These are phyloP conservation scores for Bovichtus variegatus DNA, from an alignment of 2,797 vertebrate species.

Conservation along the genomic window DNA sequence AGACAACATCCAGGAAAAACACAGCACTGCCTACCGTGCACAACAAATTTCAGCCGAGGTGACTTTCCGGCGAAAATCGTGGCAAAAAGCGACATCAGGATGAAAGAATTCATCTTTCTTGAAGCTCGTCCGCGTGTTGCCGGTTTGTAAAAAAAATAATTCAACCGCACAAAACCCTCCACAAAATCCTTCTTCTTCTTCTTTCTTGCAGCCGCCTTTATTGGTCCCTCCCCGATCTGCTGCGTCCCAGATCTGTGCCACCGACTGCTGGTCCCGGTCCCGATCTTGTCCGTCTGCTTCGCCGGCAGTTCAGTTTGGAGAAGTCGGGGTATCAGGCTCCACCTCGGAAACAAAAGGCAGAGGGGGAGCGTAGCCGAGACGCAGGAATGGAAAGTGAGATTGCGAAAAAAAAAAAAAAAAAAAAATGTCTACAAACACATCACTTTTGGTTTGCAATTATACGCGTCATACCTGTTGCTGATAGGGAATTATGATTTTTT, in stretches of 20 bases:
- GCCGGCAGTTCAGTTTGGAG: constrained; percentile 61
- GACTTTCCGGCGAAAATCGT: constrained; percentile 77
- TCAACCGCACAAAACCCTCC: constrained; percentile 23
- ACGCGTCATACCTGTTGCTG: constrained; percentile 73
- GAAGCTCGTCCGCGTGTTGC: not conserved
- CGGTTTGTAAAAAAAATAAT: not conserved
- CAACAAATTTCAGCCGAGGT: constrained; percentile 86
- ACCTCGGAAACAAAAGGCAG: constrained; percentile 78
- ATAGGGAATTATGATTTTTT: not conserved
- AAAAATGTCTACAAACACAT: not conserved
- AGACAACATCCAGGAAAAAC: not conserved
- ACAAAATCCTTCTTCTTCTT: constrained; percentile 25
- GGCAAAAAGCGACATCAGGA: constrained; percentile 76
- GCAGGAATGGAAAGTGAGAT: constrained; percentile 21
- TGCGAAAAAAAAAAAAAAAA: constrained; percentile 12
- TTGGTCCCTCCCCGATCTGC: constrained; percentile 36
- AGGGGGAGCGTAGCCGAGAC: constrained; percentile 36
- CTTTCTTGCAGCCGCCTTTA: constrained; percentile 21
- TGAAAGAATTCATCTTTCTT: constrained; percentile 76
- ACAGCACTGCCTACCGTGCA: constrained; percentile 81
- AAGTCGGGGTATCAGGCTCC: constrained; percentile 78
- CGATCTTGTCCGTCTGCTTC: constrained; percentile 51
- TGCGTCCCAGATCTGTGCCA: constrained; percentile 57
- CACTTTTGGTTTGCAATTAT: not conserved
- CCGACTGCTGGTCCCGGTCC: constrained; percentile 56